Evolutionary conservation across 2,113 vertebrate species (phyloP).

Genomic region (Passer domesticus): DNA sequence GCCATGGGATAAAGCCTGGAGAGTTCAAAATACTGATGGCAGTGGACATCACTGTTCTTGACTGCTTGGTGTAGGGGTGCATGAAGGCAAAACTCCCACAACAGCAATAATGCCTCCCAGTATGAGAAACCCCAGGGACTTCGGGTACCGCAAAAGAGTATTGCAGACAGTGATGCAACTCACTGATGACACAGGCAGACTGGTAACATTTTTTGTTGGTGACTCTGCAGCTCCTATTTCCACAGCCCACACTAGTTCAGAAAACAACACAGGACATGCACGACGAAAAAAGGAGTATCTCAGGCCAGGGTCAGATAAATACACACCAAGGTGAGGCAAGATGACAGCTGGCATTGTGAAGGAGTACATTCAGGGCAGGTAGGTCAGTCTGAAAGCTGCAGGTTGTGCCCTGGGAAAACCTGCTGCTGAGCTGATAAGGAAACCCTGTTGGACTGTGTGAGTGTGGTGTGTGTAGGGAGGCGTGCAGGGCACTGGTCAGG

Average conservation of each 20-base stretch:
- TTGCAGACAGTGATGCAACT: not conserved
- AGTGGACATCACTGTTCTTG: not conserved
- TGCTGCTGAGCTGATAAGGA: not conserved
- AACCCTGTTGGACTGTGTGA: not conserved
- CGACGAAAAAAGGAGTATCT: not conserved
- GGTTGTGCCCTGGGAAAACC: not conserved
- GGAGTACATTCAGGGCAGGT: not conserved
- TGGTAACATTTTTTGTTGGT: not conserved
- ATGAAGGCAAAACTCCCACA: not conserved
- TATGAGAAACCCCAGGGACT: not conserved
- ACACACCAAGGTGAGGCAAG: not conserved
- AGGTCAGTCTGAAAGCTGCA: not conserved
- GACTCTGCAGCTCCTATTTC: not conserved
- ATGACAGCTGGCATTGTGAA: not conserved
- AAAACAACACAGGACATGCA: accelerated
- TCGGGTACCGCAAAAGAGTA: not conserved
- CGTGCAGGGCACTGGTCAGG: not conserved
- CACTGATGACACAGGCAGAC: not conserved
- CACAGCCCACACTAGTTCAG: not conserved
- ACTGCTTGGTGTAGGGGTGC: accelerated
- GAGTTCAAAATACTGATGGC: not conserved
- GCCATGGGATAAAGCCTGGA: not conserved
- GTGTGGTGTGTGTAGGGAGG: not conserved
- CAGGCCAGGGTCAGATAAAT: not conserved
- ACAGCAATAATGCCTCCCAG: accelerated